Percentiles rank a stretch among this genome's conserved stretches.
phyloP scores from a whole-genome alignment of 1,140 invertebrate genomes.

The Drosophila rhopaloa region DNA sequence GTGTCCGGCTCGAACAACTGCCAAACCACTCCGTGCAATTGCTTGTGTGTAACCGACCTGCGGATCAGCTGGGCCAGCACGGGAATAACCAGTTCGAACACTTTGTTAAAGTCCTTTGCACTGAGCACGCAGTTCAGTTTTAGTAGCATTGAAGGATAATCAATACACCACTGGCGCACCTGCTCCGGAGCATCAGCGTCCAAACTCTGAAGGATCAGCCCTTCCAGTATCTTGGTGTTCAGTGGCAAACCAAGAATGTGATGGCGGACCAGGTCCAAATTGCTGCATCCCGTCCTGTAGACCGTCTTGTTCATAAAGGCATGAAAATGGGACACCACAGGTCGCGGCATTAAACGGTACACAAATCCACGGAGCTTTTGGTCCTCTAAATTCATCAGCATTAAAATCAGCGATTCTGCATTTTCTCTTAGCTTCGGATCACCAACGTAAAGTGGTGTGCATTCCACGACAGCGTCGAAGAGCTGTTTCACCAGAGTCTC shows the following conservation, averaged over 20 bases:
- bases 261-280: constrained; percentile 32
- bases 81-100: constrained; percentile 47
- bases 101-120: constrained; percentile 10
- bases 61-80: constrained; percentile 59
- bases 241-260: constrained; percentile 71
- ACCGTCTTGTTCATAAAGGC: constrained; percentile 50
- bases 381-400: constrained; percentile 47
- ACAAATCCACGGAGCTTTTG: constrained; percentile 16
- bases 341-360: constrained; percentile 32
- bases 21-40: constrained; percentile 42
- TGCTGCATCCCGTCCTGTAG: constrained; percentile 54
- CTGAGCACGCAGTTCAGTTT: constrained; percentile 33
- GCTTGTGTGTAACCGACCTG: constrained; percentile 20
- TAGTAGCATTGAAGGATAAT: constrained; percentile 48
- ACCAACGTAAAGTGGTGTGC: constrained; percentile 28
- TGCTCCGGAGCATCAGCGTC: background rate
- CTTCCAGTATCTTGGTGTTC: constrained; percentile 44
- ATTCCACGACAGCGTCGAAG: constrained; percentile 53
- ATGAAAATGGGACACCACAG: constrained; percentile 59
- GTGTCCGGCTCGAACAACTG: constrained; percentile 54
- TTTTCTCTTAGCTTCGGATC: constrained; percentile 25
- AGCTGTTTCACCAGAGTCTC: constrained; percentile 39
- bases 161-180: constrained; percentile 44
- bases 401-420: constrained; percentile 49
- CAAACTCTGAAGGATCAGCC: constrained; percentile 46